These are phyloP conservation scores for Pteria penguin DNA, from an alignment of 2,888 invertebrate species.

Conservation along the genomic window DNA sequence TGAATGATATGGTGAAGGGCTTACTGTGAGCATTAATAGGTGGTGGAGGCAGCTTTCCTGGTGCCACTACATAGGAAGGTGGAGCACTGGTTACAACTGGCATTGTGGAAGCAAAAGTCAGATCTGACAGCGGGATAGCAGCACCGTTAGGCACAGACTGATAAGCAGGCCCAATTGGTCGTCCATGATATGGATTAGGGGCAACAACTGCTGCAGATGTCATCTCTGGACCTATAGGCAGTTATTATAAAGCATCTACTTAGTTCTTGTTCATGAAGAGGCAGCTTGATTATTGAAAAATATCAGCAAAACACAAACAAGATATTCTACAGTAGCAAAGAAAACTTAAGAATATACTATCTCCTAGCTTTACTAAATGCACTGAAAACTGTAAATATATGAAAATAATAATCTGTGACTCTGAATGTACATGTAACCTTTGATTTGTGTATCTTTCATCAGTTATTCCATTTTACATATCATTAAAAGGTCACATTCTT, in stretches of 20 bases:
- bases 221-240: constrained; percentile 44
- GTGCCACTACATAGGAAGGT: constrained; percentile 41
- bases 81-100: constrained; percentile 42
- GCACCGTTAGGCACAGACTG: constrained; percentile 37
- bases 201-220: constrained; percentile 35
- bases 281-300: too few species aligned
- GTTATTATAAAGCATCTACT: neutral
- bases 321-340: too few species aligned
- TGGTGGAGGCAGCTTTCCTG: constrained; percentile 38
- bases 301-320: too few species aligned
- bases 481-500: too few species aligned
- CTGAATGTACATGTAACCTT: too few species aligned
- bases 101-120: constrained; percentile 42
- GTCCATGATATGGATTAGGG: constrained; percentile 54
- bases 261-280: too few species aligned
- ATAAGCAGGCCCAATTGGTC: constrained; percentile 50
- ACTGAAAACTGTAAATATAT: too few species aligned
- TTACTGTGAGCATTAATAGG: constrained; percentile 19
- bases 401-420: too few species aligned
- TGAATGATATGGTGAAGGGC: neutral
- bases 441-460: too few species aligned
- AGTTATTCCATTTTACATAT: too few species aligned
- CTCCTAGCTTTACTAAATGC: too few species aligned
- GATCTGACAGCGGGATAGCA: constrained; percentile 28
- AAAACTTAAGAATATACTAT: too few species aligned